phyloP scores from a whole-genome alignment of 1,140 invertebrate genomes.

The Trichonephila clavata region DNA sequence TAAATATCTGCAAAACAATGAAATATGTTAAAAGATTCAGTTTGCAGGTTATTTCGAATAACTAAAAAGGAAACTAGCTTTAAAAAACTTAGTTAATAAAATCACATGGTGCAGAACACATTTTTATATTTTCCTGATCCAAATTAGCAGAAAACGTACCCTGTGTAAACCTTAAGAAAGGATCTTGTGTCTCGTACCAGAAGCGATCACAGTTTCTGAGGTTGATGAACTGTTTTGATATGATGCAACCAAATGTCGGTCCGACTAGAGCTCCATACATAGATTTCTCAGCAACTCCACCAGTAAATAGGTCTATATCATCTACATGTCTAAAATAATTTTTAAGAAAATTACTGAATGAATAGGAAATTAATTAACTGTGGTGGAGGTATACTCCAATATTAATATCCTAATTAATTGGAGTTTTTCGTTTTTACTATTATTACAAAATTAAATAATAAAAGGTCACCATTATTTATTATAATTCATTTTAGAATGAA shows the following conservation, averaged over 20 bases:
- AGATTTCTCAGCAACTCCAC: conserved; percentile 83
- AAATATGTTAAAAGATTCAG: too few relatives aligned
- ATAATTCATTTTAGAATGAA: too few relatives aligned
- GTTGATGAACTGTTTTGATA: conserved; percentile 84
- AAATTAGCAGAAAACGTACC: conserved; percentile 76
- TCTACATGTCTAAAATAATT: conserved; percentile 83
- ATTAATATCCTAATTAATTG: too few relatives aligned
- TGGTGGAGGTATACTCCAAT: too few relatives aligned
- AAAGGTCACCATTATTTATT: too few relatives aligned
- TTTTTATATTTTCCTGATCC: not conserved
- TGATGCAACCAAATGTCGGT: conserved; percentile 84
- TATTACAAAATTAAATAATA: too few relatives aligned
- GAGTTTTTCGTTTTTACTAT: too few relatives aligned
- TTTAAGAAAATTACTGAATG: too few relatives aligned
- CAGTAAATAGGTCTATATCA: conserved; percentile 84
- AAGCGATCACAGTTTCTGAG: conserved; percentile 94
- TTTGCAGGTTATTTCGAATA: too few relatives aligned
- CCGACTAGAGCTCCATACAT: conserved; percentile 83
- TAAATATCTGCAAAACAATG: too few relatives aligned
- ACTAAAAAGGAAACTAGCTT: too few relatives aligned
- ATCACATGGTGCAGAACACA: not conserved
- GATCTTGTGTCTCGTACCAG: conserved; percentile 96
- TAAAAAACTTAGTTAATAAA: not conserved
- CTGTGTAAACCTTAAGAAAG: conserved; percentile 91
- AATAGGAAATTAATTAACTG: too few relatives aligned